Percentiles rank a stretch among this genome's conserved stretches.
phyloP scores from a whole-genome alignment of 2,888 invertebrate genomes.

The Barypeithes pellucidus region DNA sequence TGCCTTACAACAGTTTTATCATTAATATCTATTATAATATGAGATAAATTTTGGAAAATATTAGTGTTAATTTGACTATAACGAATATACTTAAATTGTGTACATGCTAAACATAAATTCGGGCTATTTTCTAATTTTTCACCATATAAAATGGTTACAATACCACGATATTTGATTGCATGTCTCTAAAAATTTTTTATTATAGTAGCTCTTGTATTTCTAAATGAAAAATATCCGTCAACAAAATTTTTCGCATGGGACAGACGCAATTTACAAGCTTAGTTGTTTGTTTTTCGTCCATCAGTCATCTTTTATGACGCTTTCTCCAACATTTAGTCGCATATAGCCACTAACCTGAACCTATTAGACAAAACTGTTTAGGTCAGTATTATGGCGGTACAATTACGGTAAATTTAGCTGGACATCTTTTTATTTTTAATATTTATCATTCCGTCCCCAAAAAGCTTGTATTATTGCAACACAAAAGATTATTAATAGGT shows the following conservation, averaged over 20 bases:
- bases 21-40: too few species aligned
- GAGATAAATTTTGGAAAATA: too few species aligned
- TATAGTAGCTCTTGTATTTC: neutral
- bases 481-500: too few species aligned
- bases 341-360: neutral
- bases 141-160: too few species aligned
- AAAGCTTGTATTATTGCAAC: too few species aligned
- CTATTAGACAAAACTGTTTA: neutral
- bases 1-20: too few species aligned
- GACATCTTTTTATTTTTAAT: neutral
- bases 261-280: conserved; percentile 39
- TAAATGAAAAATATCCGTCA: conserved; percentile 43
- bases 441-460: too few species aligned
- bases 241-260: conserved; percentile 41
- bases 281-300: conserved; percentile 37
- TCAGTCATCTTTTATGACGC: conserved; percentile 32
- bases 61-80: too few species aligned
- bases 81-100: too few species aligned
- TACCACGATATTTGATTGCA: neutral
- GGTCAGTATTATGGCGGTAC: neutral
- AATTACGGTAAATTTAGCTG: neutral
- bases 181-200: neutral
- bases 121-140: too few species aligned
- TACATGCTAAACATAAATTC: too few species aligned
- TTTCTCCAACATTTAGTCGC: conserved; percentile 8